Conservation (phyloP, 2,888 invertebrate genomes). For the Platycheirus rosarum region DNA sequence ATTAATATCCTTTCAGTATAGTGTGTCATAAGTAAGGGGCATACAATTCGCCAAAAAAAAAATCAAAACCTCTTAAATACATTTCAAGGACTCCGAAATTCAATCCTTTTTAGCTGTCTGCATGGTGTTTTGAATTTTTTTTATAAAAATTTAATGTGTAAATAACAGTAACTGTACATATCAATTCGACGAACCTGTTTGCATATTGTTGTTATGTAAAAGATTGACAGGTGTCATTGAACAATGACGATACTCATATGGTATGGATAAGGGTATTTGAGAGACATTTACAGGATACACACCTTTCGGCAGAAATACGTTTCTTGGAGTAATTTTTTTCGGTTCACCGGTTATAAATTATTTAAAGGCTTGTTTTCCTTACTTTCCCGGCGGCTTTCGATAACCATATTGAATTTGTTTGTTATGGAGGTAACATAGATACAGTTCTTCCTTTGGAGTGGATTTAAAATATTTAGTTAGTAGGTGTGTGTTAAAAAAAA, state of each 20-base stretch:
- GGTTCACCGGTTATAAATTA: not conserved
- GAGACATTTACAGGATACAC: not conserved
- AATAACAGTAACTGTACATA: not conserved
- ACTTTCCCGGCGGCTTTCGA: not conserved
- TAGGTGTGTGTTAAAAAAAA: no score
- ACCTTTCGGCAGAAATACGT: not conserved
- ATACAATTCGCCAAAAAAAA: not conserved
- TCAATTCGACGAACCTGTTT: conserved; percentile 25
- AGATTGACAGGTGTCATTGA: conserved; percentile 63
- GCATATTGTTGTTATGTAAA: not conserved
- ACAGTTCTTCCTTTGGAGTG: not conserved
- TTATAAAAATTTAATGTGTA: not conserved
- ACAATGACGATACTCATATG: not conserved
- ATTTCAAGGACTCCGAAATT: not conserved
- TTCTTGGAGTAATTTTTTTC: not conserved
- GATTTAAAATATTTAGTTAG: no score
- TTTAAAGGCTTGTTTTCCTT: not conserved
- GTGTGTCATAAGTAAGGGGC: no score
- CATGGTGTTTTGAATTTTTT: not conserved
- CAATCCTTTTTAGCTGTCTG: not conserved
- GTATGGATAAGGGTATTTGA: not conserved
- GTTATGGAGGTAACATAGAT: not conserved
- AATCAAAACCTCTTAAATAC: not conserved
- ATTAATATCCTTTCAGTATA: conserved; percentile 48
- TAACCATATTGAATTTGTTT: not conserved